Conservation (phyloP, 2,797 vertebrate species). For the Rhinatrema bivittatum region DNA sequence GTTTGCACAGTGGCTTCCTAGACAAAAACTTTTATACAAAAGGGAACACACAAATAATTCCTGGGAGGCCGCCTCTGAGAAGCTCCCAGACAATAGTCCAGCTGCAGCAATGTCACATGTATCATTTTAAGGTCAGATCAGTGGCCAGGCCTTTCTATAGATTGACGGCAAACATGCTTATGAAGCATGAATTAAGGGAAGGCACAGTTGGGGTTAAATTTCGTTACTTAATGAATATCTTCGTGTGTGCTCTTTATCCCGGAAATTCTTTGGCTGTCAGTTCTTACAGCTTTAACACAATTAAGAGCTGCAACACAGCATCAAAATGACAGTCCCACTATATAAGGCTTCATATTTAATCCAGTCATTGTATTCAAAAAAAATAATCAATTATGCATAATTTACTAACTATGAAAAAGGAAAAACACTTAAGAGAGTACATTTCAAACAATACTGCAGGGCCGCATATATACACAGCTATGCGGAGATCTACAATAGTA, state of each 20-base stretch:
- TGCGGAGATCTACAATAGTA: too few species aligned
- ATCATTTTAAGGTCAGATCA: constrained; percentile 56
- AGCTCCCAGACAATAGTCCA: constrained; percentile 52
- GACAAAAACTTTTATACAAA: constrained; percentile 43
- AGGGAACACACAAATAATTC: constrained; percentile 60
- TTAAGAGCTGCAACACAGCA: constrained; percentile 1
- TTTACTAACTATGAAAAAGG: constrained; percentile 1
- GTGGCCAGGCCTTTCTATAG: constrained; percentile 9
- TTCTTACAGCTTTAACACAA: constrained; percentile 6
- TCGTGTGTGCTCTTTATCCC: constrained; percentile 7
- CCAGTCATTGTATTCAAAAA: constrained; percentile 2
- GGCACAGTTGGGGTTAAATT: not conserved
- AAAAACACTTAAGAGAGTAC: too few species aligned
- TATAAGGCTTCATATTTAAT: not conserved
- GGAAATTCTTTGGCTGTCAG: not conserved
- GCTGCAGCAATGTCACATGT: constrained; percentile 54
- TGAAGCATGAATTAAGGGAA: not conserved
- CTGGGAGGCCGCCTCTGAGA: constrained; percentile 34
- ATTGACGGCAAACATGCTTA: constrained; percentile 5
- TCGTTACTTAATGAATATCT: constrained; percentile 16
- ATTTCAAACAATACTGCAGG: too few species aligned
- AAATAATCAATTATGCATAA: not conserved
- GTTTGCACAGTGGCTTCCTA: constrained; percentile 61
- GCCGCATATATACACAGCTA: too few species aligned
- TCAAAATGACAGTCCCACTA: not conserved